Base-by-base conservation (phyloP, 2,113 vertebrate species). In the Capreolus pygargus region DNA sequence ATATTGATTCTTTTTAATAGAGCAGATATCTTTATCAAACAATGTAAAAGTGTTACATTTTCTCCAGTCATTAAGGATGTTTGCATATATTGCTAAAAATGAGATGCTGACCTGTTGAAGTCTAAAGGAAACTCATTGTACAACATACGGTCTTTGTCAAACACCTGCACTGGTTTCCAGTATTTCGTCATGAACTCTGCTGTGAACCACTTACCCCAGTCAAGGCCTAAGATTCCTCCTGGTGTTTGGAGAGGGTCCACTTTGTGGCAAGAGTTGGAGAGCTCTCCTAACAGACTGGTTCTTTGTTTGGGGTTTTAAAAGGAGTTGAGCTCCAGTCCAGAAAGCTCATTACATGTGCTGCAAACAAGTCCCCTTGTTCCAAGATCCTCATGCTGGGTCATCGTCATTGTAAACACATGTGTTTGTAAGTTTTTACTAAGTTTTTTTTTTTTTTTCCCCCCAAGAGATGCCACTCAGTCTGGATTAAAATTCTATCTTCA, bases 401-500 rank as follows among this genome's bases (percentile, higher is more conserved):
- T 92, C 67, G 85, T 96, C 92, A 96, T 85, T 97, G 86, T 97
- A 98, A 98, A 98, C 98, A 98, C 91, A 96, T 93, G 95, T 92
- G 98, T 96, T 97, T 98, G 61, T 96, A 96, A 64, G 97, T 97
- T 60, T 93, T 96, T 86, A 36, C 85, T 91, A 93, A 61, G 76
- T 92, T 19, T 5, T 79, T 52, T 17, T n/a, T 76, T 47, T 39
- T 52, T 30, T 27, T 16, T 4, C 0, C 12, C 55, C 55, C 54
- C 70, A 88, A 88, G 85, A 70, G 43, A 91, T 86, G 36, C 33
- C 70, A 55, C 96, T 98, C 19, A 6, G 47, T 61, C 50, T 96
- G 96, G 95, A 97, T 98, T 98, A 97, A 98, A 98, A 97, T 97
- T 97, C 97, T 97, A 70, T 95, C 95, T 98, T 98, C 95, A 45